Evolutionary conservation across 2,113 vertebrate species (phyloP).

Genomic region (Noturus placidus): DNA sequence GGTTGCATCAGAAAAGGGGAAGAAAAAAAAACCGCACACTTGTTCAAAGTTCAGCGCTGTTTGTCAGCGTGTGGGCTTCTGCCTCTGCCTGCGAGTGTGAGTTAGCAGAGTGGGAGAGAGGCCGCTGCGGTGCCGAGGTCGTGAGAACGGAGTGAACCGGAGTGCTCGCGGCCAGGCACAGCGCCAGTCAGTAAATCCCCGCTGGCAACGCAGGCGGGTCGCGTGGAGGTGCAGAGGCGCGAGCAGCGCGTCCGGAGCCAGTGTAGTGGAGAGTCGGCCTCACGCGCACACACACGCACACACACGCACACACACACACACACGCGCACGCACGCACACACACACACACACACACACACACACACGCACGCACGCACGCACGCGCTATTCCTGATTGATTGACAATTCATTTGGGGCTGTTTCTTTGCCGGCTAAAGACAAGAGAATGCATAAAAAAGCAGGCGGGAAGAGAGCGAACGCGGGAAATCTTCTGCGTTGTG

Average conservation of each 20-base stretch:
- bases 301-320: not conserved
- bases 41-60: conserved; percentile 62
- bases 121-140: conserved; percentile 78
- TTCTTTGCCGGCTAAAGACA: conserved; percentile 21
- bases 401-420: not conserved
- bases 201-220: conserved; percentile 65
- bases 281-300: conserved; percentile 23
- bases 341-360: conserved; percentile 11
- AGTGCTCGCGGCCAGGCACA: conserved; percentile 76
- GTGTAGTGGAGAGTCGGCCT: conserved; percentile 35
- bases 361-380: not conserved
- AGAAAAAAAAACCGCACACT: conserved; percentile 45
- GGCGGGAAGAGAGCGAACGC: not conserved
- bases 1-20: conserved; percentile 4
- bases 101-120: conserved; percentile 73
- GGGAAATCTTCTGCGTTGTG: conserved; percentile 61
- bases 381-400: not conserved
- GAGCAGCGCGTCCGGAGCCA: conserved; percentile 58
- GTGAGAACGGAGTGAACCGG: conserved; percentile 82
- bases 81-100: conserved; percentile 66
- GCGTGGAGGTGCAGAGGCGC: conserved; percentile 70
- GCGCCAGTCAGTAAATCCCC: conserved; percentile 80
- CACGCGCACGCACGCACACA: not conserved
- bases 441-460: conserved; percentile 12
- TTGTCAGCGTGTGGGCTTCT: conserved; percentile 70